Base-by-base conservation (phyloP, 2,888 invertebrate species). In the Euzophera pinguis region DNA sequence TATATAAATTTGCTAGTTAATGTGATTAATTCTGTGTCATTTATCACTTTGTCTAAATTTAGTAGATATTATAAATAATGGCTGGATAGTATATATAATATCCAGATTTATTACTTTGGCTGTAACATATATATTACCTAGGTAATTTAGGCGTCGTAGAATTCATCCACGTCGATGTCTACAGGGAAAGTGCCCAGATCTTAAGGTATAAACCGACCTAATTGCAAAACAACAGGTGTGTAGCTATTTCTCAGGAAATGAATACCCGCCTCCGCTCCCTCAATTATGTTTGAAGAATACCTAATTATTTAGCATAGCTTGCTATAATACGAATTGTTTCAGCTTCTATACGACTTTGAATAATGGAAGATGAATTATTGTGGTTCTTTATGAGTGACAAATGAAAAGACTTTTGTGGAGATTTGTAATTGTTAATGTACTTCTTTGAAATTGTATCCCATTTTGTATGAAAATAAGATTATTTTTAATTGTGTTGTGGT, bases 281-380 rank as follows among this genome's bases (percentile, higher is more conserved):
- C 53, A 59, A 60, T 57, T 57, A 54, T 50, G 45, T 52, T 54
- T 56, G 54, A 57, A 56, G 54, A 60, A 60, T 60, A 47, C 52
- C 55, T 60, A 54, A 60, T 60, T 57, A 60, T 57, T 57, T 52
- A 52, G 47, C 55, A 52, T 42, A 29, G 14, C 29, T 43, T 10
- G 9, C 13, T 27, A 13, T 39, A 38, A 39, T 14, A 32, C 32
- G 43, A 43, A 53, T 53, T 53, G 53, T 49, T 49, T 49, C 37
- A 27, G 37, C 48, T 17, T 22, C 27, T 13, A 27, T 37, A 14
- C 48, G 22, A 37, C 37, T 4, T 16, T 48, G 22, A 29, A 32
- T 12, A 32, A 45, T 32, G 10, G 13, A 13, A 9, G 32, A 14
- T 45, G 14, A 45, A 3, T 45, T 7, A 45, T 14, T 12, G 4